phyloP scores from a whole-genome alignment of 2,888 invertebrate genomes.

The Sylvicola cinctus region DNA sequence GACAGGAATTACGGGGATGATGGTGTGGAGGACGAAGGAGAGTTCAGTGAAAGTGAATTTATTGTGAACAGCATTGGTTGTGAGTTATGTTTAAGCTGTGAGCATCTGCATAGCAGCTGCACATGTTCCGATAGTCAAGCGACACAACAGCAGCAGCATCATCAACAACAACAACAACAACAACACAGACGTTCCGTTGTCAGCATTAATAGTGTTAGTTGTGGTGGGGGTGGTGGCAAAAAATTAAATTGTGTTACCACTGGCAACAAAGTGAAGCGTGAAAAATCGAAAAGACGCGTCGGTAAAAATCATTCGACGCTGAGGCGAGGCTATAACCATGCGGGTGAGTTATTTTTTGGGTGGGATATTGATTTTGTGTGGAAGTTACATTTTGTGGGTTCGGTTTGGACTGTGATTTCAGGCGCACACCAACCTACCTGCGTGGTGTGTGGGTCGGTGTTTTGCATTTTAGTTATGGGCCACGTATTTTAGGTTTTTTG shows the following conservation, averaged over 20 bases:
- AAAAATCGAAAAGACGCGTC: constrained; percentile 11
- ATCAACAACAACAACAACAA: constrained; percentile 4
- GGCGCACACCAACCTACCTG: no score
- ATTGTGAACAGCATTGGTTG: constrained; percentile 10
- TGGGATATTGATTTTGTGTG: no score
- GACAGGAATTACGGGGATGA: constrained; percentile 9
- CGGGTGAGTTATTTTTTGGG: not conserved
- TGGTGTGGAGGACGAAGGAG: constrained; percentile 12
- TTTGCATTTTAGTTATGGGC: no score
- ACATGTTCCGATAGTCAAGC: constrained; percentile 7
- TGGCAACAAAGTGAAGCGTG: constrained; percentile 11
- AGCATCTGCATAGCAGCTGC: constrained; percentile 12
- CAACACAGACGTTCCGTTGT: no score
- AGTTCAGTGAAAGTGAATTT: constrained; percentile 13
- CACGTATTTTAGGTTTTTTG: no score
- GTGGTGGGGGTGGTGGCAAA: no score
- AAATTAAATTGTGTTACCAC: no score
- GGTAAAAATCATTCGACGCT: constrained; percentile 14
- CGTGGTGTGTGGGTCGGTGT: no score
- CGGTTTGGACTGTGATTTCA: no score
- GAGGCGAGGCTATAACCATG: constrained; percentile 8
- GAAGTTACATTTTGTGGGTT: no score
- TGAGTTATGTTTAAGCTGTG: constrained; percentile 13
- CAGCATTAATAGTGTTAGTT: no score
- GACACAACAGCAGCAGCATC: no score